Evolutionary conservation across 2,797 vertebrate genomes (phyloP).

Genomic region (Sebastes nivosus): DNA sequence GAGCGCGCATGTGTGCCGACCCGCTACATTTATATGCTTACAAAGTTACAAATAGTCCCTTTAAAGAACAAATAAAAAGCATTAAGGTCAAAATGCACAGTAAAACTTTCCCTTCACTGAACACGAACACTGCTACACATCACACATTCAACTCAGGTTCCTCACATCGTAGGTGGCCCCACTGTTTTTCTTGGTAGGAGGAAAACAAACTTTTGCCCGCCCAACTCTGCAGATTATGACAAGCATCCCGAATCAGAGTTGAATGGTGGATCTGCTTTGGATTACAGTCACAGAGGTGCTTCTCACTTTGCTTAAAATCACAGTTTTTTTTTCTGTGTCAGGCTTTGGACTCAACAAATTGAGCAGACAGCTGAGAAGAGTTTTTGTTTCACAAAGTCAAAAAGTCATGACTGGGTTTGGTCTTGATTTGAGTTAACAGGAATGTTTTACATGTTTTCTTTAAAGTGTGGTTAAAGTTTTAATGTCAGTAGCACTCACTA

Average conservation of each 20-base stretch:
- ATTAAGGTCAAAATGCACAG: background rate
- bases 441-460: background rate
- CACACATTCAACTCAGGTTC: background rate
- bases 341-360: background rate
- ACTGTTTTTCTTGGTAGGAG: background rate
- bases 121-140: background rate
- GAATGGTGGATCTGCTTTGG: background rate
- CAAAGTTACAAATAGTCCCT: no score
- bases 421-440: background rate
- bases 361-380: background rate
- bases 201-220: slow-evolving; percentile 1
- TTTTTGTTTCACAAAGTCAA: background rate
- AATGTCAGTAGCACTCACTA: background rate
- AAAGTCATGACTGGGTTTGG: background rate
- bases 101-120: background rate
- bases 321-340: background rate
- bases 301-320: background rate
- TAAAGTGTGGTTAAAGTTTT: background rate
- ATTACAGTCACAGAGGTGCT: background rate
- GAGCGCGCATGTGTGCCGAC: no score
- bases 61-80: background rate
- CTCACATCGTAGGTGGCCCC: background rate
- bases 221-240: background rate
- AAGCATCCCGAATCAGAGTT: background rate
- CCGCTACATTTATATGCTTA: no score